These are phyloP conservation scores for Noctua janthina DNA, from an alignment of 2,888 invertebrate species.

Conservation along the genomic window DNA sequence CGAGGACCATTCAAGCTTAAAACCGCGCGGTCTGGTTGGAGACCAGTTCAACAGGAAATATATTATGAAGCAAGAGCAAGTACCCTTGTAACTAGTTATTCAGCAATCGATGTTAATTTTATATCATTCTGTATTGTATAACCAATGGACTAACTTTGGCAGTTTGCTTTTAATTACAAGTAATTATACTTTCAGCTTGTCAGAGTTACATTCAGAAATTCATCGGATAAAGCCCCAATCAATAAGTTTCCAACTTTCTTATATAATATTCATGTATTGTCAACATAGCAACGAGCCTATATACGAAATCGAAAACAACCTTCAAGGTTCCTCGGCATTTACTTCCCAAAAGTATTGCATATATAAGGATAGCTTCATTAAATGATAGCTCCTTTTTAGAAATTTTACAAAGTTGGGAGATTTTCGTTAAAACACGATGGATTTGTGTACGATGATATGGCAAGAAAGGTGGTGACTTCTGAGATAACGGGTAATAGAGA, in stretches of 20 bases:
- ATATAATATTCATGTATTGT: slow-evolving; percentile 38
- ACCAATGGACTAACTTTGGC: slow-evolving; percentile 8
- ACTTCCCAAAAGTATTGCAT: neutral
- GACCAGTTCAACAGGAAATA: neutral
- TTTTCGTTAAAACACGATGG: too few species aligned
- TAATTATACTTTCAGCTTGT: neutral
- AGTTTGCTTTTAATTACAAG: neutral
- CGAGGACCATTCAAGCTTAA: neutral
- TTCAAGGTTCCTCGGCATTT: slow-evolving; percentile 15
- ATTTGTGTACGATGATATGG: too few species aligned
- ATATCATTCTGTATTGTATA: neutral
- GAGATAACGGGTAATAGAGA: neutral
- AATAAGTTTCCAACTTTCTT: slow-evolving; percentile 32
- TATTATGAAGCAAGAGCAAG: neutral
- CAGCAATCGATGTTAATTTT: neutral
- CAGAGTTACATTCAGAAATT: slow-evolving; percentile 10
- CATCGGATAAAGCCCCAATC: slow-evolving; percentile 26
- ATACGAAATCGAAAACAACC: slow-evolving; percentile 17
- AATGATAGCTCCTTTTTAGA: neutral
- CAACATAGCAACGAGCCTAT: slow-evolving; percentile 22
- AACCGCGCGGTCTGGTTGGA: neutral
- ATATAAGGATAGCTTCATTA: neutral
- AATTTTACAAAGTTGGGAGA: neutral
- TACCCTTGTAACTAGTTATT: neutral
- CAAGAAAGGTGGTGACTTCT: neutral